Percentiles rank a stretch among this genome's conserved stretches.
phyloP scores from a whole-genome alignment of 2,888 invertebrate genomes.

The Mylabris sibirica region DNA sequence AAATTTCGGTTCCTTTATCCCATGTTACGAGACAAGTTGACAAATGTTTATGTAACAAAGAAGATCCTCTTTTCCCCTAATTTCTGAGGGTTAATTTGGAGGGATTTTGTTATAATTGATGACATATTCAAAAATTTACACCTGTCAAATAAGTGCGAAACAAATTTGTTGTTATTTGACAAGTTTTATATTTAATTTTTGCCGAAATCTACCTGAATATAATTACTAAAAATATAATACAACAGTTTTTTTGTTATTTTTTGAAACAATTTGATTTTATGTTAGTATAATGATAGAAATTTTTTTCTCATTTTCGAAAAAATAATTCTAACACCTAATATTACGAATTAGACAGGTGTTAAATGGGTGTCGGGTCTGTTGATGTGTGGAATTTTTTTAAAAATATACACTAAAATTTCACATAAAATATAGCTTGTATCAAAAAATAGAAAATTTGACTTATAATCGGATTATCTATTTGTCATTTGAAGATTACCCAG shows the following conservation, averaged over 20 bases:
- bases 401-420: neutral
- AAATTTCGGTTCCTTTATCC: too few relatives aligned
- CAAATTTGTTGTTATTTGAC: conserved; percentile 30
- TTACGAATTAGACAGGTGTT: conserved; percentile 36
- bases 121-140: conserved; percentile 17
- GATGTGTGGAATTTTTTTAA: neutral
- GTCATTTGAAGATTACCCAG: too few relatives aligned
- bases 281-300: conserved; percentile 31
- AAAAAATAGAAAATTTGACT: too few relatives aligned
- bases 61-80: too few relatives aligned
- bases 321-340: conserved; percentile 33
- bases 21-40: too few relatives aligned
- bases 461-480: too few relatives aligned
- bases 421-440: neutral
- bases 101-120: neutral
- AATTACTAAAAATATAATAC: conserved; percentile 20
- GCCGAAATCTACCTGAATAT: conserved; percentile 27
- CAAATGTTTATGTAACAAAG: too few relatives aligned
- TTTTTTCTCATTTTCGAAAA: conserved; percentile 17
- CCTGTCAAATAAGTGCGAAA: conserved; percentile 30
- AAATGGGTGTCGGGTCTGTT: conserved; percentile 25
- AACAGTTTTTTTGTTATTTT: conserved; percentile 4
- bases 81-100: too few relatives aligned
- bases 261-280: conserved; percentile 22
- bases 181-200: conserved; percentile 27